A percentile compares a stretch with the other conserved stretches of the same genome.
phyloP scores from a whole-genome alignment of 2,113 vertebrate species.

The Mus pahari region DNA sequence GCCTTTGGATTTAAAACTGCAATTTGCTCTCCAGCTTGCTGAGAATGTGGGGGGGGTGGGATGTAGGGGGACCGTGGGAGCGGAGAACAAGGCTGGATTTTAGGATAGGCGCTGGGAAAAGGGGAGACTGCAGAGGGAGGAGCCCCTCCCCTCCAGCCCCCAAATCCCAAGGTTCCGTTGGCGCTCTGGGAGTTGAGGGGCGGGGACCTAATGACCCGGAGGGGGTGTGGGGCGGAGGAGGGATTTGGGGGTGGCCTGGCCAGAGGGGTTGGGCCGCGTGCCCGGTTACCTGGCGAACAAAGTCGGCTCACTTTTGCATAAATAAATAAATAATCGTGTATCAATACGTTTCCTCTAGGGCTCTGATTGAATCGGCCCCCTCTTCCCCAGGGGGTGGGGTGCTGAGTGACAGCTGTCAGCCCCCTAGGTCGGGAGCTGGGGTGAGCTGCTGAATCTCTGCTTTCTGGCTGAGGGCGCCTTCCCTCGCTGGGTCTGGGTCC shows the following conservation, averaged over 20 bases:
- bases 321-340: conserved; percentile 81
- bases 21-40: conserved; percentile 82
- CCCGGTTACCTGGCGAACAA: conserved; percentile 83
- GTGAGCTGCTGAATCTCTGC: conserved; percentile 72
- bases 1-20: conserved; percentile 83
- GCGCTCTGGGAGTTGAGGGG: conserved; percentile 80
- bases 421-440: conserved; percentile 76
- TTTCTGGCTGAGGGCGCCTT: conserved; percentile 66
- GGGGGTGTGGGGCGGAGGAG: conserved; percentile 77
- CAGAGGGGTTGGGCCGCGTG: conserved; percentile 74
- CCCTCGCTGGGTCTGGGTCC: conserved; percentile 62
- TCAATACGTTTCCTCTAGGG: conserved; percentile 77
- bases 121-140: conserved; percentile 83
- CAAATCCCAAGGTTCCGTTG: conserved; percentile 80
- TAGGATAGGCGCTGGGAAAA: conserved; percentile 78
- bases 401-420: conserved; percentile 87
- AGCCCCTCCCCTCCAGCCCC: conserved; percentile 78
- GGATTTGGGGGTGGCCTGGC: conserved; percentile 77
- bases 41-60: conserved; percentile 76
- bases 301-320: conserved; percentile 82
- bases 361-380: conserved; percentile 70
- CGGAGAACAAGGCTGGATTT: conserved; percentile 83
- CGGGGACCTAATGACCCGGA: conserved; percentile 80
- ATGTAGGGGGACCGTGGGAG: conserved; percentile 80
- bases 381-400: conserved; percentile 75